phyloP scores from a whole-genome alignment of 1,140 invertebrate species.

The Calephelis nemesis region DNA sequence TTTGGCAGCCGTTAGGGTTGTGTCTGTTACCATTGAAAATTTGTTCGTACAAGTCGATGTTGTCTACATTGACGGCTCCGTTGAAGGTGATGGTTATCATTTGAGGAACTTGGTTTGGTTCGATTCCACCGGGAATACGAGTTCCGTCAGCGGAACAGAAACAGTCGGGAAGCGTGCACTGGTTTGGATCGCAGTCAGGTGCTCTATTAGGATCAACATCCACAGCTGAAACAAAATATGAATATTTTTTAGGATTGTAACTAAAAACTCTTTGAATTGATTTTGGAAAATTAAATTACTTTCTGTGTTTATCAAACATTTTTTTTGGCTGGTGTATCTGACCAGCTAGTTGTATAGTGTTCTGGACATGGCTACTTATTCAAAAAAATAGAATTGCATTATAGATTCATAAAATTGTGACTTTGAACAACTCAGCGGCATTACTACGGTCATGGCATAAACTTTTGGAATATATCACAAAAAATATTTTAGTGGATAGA shows the following conservation, averaged over 20 bases:
- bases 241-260: constrained; percentile 22
- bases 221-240: constrained; percentile 82
- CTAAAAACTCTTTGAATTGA: too few relatives aligned
- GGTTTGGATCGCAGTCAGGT: constrained; percentile 92
- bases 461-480: too few relatives aligned
- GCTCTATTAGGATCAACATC: constrained; percentile 92
- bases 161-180: constrained; percentile 94
- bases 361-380: too few relatives aligned
- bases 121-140: constrained; percentile 90
- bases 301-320: too few relatives aligned
- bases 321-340: too few relatives aligned
- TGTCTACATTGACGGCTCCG: constrained; percentile 95
- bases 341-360: too few relatives aligned
- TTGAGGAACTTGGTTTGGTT: constrained; percentile 92
- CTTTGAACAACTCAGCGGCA: too few relatives aligned
- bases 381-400: too few relatives aligned
- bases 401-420: too few relatives aligned
- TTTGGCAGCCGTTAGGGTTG: constrained; percentile 96
- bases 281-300: too few relatives aligned
- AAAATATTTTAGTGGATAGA: too few relatives aligned
- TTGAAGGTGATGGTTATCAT: constrained; percentile 98
- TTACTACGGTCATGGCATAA: too few relatives aligned
- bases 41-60: constrained; percentile 94
- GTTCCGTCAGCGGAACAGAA: constrained; percentile 97
- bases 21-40: constrained; percentile 91